phyloP scores from a whole-genome alignment of 2,888 invertebrate species.

The Willowsia nigromaculata region DNA sequence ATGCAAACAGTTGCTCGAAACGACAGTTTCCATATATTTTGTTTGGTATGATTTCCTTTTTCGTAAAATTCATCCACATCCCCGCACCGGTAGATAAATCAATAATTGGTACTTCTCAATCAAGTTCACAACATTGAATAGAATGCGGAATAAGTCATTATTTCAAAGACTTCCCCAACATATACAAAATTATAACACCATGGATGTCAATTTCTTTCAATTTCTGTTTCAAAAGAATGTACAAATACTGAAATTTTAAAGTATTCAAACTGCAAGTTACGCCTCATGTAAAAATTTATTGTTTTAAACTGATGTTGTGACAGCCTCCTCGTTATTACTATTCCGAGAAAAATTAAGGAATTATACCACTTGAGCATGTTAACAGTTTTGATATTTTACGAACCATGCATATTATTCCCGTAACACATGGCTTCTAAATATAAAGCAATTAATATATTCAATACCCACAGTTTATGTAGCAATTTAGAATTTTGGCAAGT shows the following conservation, averaged over 20 bases:
- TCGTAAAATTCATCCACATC: no score
- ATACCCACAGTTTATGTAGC: background rate
- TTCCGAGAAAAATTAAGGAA: no score
- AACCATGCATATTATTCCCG: no score
- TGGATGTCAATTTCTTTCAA: background rate
- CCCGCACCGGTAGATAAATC: background rate
- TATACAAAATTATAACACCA: no score
- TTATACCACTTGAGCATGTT: no score
- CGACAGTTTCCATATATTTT: background rate
- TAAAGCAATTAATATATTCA: background rate
- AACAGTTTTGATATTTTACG: no score
- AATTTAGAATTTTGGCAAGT: background rate
- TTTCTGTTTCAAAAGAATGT: no score
- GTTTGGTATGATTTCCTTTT: background rate
- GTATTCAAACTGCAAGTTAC: no score
- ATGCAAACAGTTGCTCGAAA: background rate
- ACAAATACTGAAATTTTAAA: no score
- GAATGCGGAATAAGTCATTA: background rate
- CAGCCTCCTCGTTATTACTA: background rate
- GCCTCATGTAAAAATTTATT: background rate
- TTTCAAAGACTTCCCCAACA: background rate
- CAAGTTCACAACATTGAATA: conserved; percentile 11
- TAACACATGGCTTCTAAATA: background rate
- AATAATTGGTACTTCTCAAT: background rate
- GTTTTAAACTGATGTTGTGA: background rate